Base-by-base conservation (phyloP, 2,113 vertebrate species). In the Apodemus sylvaticus region DNA sequence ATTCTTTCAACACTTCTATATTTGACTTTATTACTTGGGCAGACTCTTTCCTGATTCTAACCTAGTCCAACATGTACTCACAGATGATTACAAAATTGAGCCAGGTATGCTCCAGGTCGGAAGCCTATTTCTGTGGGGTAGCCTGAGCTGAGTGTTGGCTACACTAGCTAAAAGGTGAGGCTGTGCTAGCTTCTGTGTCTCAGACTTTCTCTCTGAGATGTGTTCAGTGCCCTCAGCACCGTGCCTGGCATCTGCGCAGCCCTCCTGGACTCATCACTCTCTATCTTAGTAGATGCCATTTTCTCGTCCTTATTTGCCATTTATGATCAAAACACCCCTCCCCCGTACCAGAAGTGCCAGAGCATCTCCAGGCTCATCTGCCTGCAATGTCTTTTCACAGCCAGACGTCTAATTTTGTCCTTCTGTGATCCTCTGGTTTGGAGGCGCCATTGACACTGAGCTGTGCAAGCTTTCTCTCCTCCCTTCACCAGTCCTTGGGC, bases 21-120 rank as follows among this genome's bases (percentile, higher is more conserved):
- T 92, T 97, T 91, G 89, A 58, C 64, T 96, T 97, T 91, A 91
- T 92, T 81, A 95, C 68, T 42, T 53, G 5, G 12, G 51, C 58
- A 45, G 26, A 79, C 89, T 93, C 89, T 96, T 95, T 93, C 60
- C 89, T 79, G 86, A 93, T 90, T 94, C 51, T 68, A 96, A 70
- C 45, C 76, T 78, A 74, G 45, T n/a, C 87, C 73, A 79, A 81
- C 93, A 89, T 89, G 71, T 48, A n/a, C 24, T 81, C 91, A 95
- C 51, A 64, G 31, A n/a, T 83, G 89, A 96, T 74, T 96, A 48
- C 81, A 86, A 79, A 93, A 91, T 71, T 93, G 89, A 78, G 31
- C 53, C 13, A 20, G 85, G 77, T 68, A 24, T 89, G 73, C 34
- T 58, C 70, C 60, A 64, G 73, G 83, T 82, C 48, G 74, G 82